Evolutionary conservation across 2,113 vertebrate species (phyloP).

Genomic region (Sceloporus undulatus): DNA sequence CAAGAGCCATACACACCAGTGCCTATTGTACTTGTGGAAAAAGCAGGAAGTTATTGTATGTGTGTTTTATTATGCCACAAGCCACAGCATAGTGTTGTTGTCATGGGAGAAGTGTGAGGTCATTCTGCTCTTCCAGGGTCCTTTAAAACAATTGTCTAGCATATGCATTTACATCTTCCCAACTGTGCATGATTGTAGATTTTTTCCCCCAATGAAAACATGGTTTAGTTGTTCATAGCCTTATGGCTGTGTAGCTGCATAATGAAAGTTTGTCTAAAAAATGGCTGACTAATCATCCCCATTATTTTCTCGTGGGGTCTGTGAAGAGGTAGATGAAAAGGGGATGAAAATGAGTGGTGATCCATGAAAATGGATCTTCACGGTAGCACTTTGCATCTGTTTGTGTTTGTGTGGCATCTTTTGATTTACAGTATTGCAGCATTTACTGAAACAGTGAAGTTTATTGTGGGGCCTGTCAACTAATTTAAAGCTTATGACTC

Average conservation of each 20-base stretch:
- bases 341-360: neutral
- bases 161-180: too few species aligned
- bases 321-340: neutral
- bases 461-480: neutral
- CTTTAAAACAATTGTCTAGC: too few species aligned
- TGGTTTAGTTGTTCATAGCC: neutral
- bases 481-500: neutral
- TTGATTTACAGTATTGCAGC: neutral
- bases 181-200: neutral
- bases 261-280: neutral
- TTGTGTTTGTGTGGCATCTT: neutral
- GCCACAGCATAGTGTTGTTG: too few species aligned
- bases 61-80: too few species aligned
- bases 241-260: neutral
- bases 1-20: too few species aligned
- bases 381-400: neutral
- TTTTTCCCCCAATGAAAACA: neutral
- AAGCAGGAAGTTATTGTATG: too few species aligned
- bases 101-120: too few species aligned
- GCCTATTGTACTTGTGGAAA: too few species aligned
- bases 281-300: neutral
- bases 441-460: neutral
- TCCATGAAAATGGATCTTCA: neutral
- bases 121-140: too few species aligned
- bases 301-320: neutral